phyloP scores from a whole-genome alignment of 2,113 vertebrate genomes.

The Onychostoma macrolepis region DNA sequence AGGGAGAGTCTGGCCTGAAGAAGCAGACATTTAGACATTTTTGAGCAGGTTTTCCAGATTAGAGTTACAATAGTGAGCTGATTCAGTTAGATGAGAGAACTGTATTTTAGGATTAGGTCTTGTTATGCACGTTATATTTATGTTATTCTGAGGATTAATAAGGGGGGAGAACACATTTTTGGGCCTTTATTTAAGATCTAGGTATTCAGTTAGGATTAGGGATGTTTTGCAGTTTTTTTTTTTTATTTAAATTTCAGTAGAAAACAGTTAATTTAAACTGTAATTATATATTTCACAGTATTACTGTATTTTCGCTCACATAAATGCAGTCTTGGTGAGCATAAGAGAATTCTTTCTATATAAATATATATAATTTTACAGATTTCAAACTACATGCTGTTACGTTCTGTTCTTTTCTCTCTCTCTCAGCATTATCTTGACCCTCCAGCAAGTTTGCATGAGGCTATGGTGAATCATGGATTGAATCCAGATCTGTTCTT shows the following conservation, averaged over 20 bases:
- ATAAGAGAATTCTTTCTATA: not conserved
- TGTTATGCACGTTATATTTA: not conserved
- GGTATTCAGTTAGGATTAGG: not conserved
- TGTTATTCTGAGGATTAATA: not conserved
- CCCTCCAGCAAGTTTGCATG: constrained; percentile 84
- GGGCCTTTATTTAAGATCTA: not conserved
- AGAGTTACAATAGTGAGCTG: not conserved
- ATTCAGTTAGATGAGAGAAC: not conserved
- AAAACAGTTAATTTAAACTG: not conserved
- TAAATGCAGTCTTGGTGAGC: not conserved
- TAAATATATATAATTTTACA: not conserved
- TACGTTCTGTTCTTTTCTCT: not conserved
- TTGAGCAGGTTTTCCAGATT: not conserved
- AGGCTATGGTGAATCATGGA: constrained; percentile 84
- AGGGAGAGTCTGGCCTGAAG: not conserved
- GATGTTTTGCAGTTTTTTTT: not conserved
- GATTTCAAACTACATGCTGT: not conserved
- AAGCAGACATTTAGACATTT: not conserved
- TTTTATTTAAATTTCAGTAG: not conserved
- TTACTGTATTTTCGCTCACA: not conserved
- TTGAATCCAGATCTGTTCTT: constrained; percentile 87
- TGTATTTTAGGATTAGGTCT: not conserved
- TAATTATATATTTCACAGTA: not conserved
- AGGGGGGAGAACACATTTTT: not conserved
- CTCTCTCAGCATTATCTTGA: constrained; percentile 88